A percentile compares a stretch with the other conserved stretches of the same genome.
phyloP scores from a whole-genome alignment of 2,888 invertebrate species.

The Pyrocoelia pectoralis region DNA sequence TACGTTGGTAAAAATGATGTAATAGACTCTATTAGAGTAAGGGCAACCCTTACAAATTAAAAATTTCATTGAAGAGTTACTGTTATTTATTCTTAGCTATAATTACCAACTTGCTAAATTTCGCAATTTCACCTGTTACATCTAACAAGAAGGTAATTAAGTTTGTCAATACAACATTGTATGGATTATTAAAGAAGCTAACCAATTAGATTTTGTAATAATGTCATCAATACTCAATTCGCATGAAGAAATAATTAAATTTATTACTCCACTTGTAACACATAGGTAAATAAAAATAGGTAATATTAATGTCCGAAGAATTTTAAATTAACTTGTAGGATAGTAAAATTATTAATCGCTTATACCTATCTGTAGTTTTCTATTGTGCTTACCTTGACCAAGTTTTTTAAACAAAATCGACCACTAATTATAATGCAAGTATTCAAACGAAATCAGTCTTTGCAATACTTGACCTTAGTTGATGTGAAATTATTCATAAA shows the following conservation, averaged over 20 bases:
- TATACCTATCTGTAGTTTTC: conserved; percentile 1
- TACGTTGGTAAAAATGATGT: too few species aligned
- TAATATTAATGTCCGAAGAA: conserved; percentile 5
- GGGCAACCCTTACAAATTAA: too few species aligned
- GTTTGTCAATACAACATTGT: conserved; percentile 1
- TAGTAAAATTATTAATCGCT: conserved; percentile 6
- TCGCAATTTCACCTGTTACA: neutral
- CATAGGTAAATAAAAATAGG: neutral
- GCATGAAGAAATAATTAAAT: conserved; percentile 7
- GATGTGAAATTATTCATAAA: neutral
- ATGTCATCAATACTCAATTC: conserved; percentile 3
- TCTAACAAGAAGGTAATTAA: neutral
- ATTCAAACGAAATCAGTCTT: conserved; percentile 2
- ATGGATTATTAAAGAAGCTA: neutral
- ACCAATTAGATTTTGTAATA: neutral
- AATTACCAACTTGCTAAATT: neutral
- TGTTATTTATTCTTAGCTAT: neutral
- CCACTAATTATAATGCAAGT: conserved; percentile 10
- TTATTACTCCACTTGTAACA: conserved; percentile 6
- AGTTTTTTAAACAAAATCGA: conserved; percentile 5
- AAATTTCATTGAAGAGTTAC: too few species aligned
- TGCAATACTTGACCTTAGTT: conserved; percentile 28
- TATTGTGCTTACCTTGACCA: conserved; percentile 9
- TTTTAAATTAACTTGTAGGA: neutral
- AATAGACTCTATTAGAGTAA: too few species aligned